These are phyloP conservation scores for Diadema setosum DNA, from an alignment of 35 echinoderm and acorn worm species.

Conservation along the genomic window DNA sequence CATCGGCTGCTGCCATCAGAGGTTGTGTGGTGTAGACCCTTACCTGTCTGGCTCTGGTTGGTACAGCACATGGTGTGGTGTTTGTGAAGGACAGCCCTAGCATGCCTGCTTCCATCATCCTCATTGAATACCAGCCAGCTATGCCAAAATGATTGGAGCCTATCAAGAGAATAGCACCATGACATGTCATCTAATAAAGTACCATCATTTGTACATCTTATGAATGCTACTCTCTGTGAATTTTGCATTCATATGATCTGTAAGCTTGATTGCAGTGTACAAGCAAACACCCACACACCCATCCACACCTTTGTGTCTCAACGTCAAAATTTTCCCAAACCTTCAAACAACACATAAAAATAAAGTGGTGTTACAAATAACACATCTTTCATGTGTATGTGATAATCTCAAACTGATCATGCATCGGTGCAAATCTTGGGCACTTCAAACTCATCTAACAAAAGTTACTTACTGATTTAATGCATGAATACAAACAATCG, in stretches of 20 bases:
- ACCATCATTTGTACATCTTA: neutral
- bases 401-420: too few relatives aligned
- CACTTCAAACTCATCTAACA: too few relatives aligned
- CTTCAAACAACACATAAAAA: too few relatives aligned
- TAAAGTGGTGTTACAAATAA: too few relatives aligned
- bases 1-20: too few relatives aligned
- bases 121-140: constrained; percentile 89
- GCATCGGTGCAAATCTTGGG: too few relatives aligned
- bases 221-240: neutral
- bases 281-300: too few relatives aligned
- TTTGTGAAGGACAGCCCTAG: constrained; percentile 90
- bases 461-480: too few relatives aligned
- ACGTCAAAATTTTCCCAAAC: too few relatives aligned
- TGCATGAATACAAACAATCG: too few relatives aligned
- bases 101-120: constrained; percentile 62
- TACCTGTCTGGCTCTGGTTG: constrained; percentile 73
- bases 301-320: too few relatives aligned
- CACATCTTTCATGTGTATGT: too few relatives aligned
- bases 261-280: neutral
- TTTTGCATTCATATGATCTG: neutral
- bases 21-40: neutral
- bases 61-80: constrained; percentile 69
- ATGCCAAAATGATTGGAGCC: constrained; percentile 97
- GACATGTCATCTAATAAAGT: neutral
- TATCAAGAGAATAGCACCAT: constrained; percentile 12